These are phyloP conservation scores for Scopus umbretta DNA, from an alignment of 2,113 vertebrate species.

Conservation along the genomic window DNA sequence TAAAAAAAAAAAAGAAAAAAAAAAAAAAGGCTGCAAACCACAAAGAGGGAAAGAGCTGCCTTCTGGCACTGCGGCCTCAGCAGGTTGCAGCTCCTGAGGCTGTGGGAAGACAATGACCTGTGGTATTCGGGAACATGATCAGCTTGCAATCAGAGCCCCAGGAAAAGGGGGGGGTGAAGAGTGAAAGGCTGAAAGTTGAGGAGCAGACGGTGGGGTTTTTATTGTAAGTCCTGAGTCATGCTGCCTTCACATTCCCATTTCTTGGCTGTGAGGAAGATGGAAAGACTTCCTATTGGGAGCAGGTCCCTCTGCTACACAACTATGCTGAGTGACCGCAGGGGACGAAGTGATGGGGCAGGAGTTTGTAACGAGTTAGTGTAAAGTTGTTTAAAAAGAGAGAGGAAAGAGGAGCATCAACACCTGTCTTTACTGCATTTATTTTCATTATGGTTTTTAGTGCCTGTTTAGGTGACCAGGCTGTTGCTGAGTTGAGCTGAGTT, in stretches of 20 bases:
- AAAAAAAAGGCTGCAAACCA: neutral
- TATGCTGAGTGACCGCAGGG: rapidly evolving
- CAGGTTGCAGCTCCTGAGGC: constrained; percentile 55
- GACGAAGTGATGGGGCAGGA: neutral
- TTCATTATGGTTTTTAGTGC: neutral
- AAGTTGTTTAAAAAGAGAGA: neutral
- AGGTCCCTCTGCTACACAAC: neutral
- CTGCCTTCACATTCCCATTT: neutral
- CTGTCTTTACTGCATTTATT: neutral
- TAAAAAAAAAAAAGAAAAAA: neutral
- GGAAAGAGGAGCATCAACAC: neutral
- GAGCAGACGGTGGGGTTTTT: neutral
- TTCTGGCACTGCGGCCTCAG: constrained; percentile 2
- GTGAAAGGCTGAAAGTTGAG: neutral
- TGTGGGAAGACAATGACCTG: constrained; percentile 55
- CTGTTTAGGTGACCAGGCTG: neutral
- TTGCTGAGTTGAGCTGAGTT: neutral
- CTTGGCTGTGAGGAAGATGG: neutral
- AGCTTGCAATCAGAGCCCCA: neutral
- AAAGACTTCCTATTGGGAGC: neutral
- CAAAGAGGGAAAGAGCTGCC: neutral
- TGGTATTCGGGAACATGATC: neutral
- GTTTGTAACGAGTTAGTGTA: neutral
- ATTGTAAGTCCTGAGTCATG: neutral
- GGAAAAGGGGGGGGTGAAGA: neutral